Evolutionary conservation across 92 coral and sea anemone genomes (phyloP).

Genomic region (Palythoa grandis): DNA sequence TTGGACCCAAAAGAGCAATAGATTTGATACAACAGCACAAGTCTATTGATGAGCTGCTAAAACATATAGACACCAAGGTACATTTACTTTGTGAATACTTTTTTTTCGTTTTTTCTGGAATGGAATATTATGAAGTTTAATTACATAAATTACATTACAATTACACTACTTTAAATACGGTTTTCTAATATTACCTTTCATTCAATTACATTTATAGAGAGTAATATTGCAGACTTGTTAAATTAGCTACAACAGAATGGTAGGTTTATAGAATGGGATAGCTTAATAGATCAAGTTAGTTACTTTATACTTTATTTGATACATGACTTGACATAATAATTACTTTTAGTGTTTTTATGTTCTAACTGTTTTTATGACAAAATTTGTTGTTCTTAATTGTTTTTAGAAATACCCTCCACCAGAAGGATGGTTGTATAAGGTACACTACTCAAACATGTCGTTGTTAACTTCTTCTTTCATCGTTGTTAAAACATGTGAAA

Average conservation of each 20-base stretch:
- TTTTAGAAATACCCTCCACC: conserved; percentile 89
- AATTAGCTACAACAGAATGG: too few relatives aligned
- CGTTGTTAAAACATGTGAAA: background rate
- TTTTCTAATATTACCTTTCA: too few relatives aligned
- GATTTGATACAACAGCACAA: conserved; percentile 87
- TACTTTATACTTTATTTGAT: too few relatives aligned
- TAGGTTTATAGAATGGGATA: too few relatives aligned
- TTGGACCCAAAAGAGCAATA: conserved; percentile 97
- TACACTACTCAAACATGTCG: background rate
- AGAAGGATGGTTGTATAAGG: conserved; percentile 96
- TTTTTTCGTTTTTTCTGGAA: background rate
- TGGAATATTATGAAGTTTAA: background rate
- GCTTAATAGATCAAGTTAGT: too few relatives aligned
- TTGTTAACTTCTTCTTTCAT: background rate
- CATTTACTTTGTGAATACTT: background rate
- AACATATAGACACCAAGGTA: conserved; percentile 88
- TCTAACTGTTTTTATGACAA: background rate
- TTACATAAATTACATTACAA: too few relatives aligned
- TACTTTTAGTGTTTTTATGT: background rate
- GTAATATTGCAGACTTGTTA: too few relatives aligned
- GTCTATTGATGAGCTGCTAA: conserved; percentile 83
- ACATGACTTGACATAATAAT: background rate
- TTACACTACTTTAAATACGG: too few relatives aligned
- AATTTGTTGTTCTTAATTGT: background rate
- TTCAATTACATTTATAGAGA: too few relatives aligned